A percentile compares a stretch with the other conserved stretches of the same genome.
Conservation (phyloP, 2,797 vertebrate species). For the Taeniopygia guttata region DNA sequence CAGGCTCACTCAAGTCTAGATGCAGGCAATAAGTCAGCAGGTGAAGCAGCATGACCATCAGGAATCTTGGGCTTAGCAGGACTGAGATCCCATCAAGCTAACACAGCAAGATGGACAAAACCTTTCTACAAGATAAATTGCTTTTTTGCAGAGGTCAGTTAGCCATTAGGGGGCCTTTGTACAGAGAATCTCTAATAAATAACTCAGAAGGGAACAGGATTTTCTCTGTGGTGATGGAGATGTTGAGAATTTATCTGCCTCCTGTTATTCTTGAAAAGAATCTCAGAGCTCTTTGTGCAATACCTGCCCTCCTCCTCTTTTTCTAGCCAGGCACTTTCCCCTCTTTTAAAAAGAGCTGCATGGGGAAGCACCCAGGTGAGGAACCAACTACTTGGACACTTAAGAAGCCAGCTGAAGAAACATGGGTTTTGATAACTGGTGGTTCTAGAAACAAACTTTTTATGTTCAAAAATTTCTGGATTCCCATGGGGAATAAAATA, state of each 20-base stretch:
- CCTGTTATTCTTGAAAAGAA: not conserved
- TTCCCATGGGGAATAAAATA: not conserved
- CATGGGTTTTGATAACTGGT: not conserved
- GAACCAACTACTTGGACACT: not conserved
- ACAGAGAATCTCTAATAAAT: not conserved
- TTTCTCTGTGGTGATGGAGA: not conserved
- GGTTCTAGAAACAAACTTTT: not conserved
- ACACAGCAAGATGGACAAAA: not conserved
- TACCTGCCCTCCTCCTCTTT: not conserved
- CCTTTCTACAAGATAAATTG: not conserved
- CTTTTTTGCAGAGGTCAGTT: not conserved
- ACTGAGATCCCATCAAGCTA: not conserved
- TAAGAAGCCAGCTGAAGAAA: not conserved
- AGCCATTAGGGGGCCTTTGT: not conserved
- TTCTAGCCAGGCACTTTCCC: not conserved
- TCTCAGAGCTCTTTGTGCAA: not conserved
- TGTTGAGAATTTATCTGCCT: not conserved
- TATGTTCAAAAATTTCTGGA: not conserved
- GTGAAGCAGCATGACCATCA: accelerated
- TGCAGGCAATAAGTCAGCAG: not conserved
- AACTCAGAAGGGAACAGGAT: not conserved
- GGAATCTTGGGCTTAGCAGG: not conserved
- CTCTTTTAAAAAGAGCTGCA: not conserved
- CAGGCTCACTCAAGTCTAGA: not conserved
- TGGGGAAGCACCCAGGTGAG: not conserved